Percentiles rank a stretch among this genome's conserved stretches.
phyloP scores from a whole-genome alignment of 2,888 invertebrate species.

The Deroplatys truncata region DNA sequence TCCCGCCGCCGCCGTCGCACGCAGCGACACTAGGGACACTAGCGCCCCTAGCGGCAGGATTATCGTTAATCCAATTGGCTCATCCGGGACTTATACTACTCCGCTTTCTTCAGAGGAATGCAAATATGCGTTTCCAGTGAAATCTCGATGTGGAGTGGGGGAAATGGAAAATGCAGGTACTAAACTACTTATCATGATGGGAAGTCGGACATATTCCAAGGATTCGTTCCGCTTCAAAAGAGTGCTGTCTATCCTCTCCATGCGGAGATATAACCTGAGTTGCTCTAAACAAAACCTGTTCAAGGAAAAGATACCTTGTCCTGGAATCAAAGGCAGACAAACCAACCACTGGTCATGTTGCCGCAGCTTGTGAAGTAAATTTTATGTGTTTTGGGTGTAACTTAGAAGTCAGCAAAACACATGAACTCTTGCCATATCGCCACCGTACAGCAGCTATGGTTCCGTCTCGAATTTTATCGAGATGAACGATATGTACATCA shows the following conservation, averaged over 20 bases:
- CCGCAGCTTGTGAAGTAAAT: not conserved
- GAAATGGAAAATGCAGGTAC: too few species aligned
- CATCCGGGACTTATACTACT: too few species aligned
- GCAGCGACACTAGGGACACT: too few species aligned
- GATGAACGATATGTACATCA: not conserved
- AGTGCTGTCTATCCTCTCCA: not conserved
- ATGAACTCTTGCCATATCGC: not conserved
- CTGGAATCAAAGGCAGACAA: not conserved
- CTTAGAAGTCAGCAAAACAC: not conserved
- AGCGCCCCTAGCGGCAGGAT: too few species aligned
- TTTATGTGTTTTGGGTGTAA: not conserved
- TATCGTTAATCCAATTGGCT: too few species aligned
- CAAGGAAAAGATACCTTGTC: not conserved
- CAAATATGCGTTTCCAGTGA: too few species aligned
- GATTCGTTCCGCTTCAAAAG: not conserved
- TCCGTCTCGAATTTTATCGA: not conserved
- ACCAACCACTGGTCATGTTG: not conserved
- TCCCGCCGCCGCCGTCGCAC: too few species aligned
- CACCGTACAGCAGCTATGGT: not conserved
- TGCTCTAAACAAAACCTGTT: not conserved
- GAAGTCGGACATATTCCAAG: not conserved
- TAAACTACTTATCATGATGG: not conserved
- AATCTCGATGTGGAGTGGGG: too few species aligned
- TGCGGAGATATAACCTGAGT: not conserved
- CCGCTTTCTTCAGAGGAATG: too few species aligned